Evolutionary conservation across 2,113 vertebrate genomes (phyloP).

Genomic region (Proteles cristata): DNA sequence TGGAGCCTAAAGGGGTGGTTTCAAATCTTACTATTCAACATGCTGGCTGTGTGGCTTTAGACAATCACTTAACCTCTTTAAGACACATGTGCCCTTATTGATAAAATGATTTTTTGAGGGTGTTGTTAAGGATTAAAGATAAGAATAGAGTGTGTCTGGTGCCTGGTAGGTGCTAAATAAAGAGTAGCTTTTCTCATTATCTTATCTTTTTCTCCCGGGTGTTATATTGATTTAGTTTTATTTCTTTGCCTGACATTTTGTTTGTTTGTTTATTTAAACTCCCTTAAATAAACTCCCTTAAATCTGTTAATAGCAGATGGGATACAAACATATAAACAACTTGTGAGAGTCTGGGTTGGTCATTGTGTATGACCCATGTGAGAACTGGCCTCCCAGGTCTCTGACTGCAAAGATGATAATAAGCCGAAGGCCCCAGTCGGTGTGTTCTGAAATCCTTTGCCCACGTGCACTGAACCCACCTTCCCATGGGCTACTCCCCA

Average conservation of each 20-base stretch:
- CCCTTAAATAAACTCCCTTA: background rate
- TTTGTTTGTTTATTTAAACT: background rate
- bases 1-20: background rate
- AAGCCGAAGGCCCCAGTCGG: fast-evolving
- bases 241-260: background rate
- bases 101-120: slow-evolving; percentile 12
- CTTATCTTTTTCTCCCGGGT: background rate
- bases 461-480: fast-evolving
- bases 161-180: background rate
- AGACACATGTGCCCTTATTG: background rate
- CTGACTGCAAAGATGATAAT: background rate
- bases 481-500: background rate
- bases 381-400: background rate
- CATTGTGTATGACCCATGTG: background rate
- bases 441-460: background rate
- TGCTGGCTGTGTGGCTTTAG: background rate
- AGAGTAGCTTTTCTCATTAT: background rate
- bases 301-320: background rate
- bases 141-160: background rate
- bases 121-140: background rate
- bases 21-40: background rate
- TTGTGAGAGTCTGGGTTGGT: background rate
- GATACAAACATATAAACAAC: background rate
- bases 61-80: background rate
- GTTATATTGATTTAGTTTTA: background rate